Base-by-base conservation (phyloP, 2,888 invertebrate species). In the Glyphotaelius pellucidus region DNA sequence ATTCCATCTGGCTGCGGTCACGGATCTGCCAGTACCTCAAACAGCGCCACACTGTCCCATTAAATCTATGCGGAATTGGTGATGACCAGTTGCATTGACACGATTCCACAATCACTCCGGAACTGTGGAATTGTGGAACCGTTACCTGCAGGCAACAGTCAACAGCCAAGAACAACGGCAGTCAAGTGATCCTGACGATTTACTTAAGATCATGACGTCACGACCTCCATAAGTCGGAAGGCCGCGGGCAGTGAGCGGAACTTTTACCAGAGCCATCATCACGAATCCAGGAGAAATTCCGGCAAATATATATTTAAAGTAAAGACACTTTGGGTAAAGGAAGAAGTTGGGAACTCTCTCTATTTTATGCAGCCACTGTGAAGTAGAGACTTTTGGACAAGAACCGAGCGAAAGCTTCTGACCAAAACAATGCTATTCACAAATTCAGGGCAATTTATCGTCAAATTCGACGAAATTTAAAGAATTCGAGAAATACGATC, bases 131-230 rank as follows among this genome's bases (percentile, higher is more conserved):
- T 67, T 67, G 67, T 67, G 81, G 81, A 32, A 81, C 81, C 85
- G 85, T n/a, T 85, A 38, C 85, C 81, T 81, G n/a, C 81, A 30
- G 15, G 81, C 81, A 81, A 31, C 32, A 19, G 81, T 25, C 67
- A n/a, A 25, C 67, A 42, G n/a, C 32, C 52, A 14, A 67, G 52
- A 52, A 67, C 52, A 52, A 88, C 88, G 88, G 67, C 88, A 67
- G 88, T 42, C 88, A 52, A 85, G 85, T 85, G 87, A 32, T 87
- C 87, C 52, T 87, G 52, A 87, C 52, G 88, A 88, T 88, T 88
- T 88, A 88, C 52, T 88, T 19, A 31, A 31, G 52, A 67, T 88
- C 88, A 88, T 52, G 88, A 52, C 88, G 88, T 88, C 88, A 88
- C 88, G 88, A 88, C 31, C 88, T 67, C 52, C 52, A 52, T 67